Conservation (phyloP, 2,888 invertebrate species). For the Cheiracanthium punctorium region DNA sequence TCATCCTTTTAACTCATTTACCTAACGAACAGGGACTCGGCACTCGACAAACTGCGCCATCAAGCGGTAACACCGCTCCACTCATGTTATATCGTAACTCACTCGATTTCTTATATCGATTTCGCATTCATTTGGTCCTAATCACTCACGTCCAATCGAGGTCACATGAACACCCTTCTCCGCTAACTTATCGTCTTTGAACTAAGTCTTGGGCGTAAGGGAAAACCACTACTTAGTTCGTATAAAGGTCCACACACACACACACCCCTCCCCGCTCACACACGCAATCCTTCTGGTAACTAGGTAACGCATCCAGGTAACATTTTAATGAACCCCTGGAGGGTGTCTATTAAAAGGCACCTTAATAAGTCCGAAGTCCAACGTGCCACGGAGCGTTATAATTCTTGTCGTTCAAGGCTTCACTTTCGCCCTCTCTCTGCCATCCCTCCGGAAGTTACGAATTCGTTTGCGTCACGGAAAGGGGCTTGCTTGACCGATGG, state of each 20-base stretch:
- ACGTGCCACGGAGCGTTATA: not conserved
- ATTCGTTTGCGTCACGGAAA: conserved; percentile 15
- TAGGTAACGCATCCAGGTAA: not conserved
- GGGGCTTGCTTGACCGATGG: not conserved
- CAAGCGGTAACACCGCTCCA: no score
- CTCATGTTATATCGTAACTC: no score
- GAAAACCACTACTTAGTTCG: not conserved
- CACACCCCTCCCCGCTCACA: no score
- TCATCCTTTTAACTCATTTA: not conserved
- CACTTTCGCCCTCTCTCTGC: not conserved
- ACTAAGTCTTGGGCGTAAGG: not conserved
- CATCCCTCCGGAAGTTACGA: not conserved
- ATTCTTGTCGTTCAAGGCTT: not conserved
- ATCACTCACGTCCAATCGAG: no score
- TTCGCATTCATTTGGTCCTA: no score
- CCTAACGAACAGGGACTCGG: not conserved
- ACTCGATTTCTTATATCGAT: no score
- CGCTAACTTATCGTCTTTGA: not conserved
- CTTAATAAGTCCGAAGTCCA: not conserved
- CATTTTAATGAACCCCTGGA: not conserved
- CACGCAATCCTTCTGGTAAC: not conserved
- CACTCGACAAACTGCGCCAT: no score
- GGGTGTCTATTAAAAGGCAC: not conserved
- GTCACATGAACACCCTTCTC: no score
- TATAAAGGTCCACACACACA: not conserved